Conservation (phyloP, 2,113 vertebrate species). For the Centropus unirufus region DNA sequence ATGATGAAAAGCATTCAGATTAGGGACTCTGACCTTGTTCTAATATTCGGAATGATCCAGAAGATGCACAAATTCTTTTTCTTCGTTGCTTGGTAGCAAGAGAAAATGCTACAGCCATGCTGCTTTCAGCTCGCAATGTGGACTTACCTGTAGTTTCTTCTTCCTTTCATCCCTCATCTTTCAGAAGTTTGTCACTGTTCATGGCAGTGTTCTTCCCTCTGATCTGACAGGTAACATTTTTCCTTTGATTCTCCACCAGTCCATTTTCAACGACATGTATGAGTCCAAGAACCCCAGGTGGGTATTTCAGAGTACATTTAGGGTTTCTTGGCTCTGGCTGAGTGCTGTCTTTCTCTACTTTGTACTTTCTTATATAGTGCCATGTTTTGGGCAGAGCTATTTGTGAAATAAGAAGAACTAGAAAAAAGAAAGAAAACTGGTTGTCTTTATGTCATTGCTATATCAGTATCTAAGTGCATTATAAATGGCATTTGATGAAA, state of each 20-base stretch:
- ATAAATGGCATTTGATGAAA: not conserved
- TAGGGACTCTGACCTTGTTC: not conserved
- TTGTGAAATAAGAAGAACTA: not conserved
- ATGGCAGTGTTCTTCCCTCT: not conserved
- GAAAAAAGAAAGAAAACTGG: not conserved
- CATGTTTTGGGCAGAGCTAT: not conserved
- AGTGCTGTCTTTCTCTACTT: rapidly evolving
- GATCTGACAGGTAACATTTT: not conserved
- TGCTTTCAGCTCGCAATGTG: not conserved
- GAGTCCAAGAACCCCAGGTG: not conserved
- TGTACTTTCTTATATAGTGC: not conserved
- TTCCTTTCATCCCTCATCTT: not conserved
- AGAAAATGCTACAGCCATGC: not conserved
- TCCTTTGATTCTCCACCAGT: not conserved
- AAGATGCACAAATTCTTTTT: not conserved
- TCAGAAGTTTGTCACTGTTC: not conserved
- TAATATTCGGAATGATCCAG: not conserved
- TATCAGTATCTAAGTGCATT: not conserved
- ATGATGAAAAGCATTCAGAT: not conserved
- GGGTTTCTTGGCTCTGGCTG: not conserved
- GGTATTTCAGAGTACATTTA: not conserved
- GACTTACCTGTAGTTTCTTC: not conserved
- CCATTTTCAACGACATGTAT: not conserved
- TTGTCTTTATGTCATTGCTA: not conserved
- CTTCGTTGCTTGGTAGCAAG: not conserved